phyloP scores from a whole-genome alignment of 2,888 invertebrate genomes.

The Acleris cristana region DNA sequence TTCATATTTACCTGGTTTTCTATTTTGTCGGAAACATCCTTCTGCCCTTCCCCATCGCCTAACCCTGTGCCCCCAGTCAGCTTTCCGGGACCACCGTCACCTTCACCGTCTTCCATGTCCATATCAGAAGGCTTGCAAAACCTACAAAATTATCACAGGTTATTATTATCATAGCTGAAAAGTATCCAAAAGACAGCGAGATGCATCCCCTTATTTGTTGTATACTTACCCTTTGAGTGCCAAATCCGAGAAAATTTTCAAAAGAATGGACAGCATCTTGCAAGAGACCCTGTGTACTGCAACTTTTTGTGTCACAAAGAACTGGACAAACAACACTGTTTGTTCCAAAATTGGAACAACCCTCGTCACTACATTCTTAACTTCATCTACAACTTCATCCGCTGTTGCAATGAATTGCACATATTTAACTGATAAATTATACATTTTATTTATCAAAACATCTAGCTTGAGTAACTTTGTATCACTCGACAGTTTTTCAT shows the following conservation, averaged over 20 bases:
- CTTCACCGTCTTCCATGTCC: conserved; percentile 89
- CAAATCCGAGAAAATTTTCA: conserved; percentile 93
- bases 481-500: conserved; percentile 86
- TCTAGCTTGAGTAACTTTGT: conserved; percentile 83
- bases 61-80: conserved; percentile 92
- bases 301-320: conserved; percentile 90
- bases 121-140: conserved; percentile 96
- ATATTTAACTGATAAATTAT: conserved; percentile 67
- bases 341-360: conserved; percentile 90
- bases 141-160: conserved; percentile 76
- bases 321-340: conserved; percentile 89
- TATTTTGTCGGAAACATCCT: conserved; percentile 97
- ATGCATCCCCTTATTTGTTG: too few relatives aligned
- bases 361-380: conserved; percentile 69
- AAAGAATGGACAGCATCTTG: conserved; percentile 92
- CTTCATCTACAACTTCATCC: conserved; percentile 49
- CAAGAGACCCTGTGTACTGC: conserved; percentile 90
- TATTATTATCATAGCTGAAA: not conserved
- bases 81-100: conserved; percentile 84
- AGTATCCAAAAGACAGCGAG: too few relatives aligned
- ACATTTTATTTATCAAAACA: conserved; percentile 67
- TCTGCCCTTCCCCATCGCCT: conserved; percentile 96
- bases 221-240: conserved; percentile 85
- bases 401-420: conserved; percentile 66
- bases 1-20: conserved; percentile 80